Conservation (phyloP, 2,888 invertebrate species). For the Cotesia congregata region DNA sequence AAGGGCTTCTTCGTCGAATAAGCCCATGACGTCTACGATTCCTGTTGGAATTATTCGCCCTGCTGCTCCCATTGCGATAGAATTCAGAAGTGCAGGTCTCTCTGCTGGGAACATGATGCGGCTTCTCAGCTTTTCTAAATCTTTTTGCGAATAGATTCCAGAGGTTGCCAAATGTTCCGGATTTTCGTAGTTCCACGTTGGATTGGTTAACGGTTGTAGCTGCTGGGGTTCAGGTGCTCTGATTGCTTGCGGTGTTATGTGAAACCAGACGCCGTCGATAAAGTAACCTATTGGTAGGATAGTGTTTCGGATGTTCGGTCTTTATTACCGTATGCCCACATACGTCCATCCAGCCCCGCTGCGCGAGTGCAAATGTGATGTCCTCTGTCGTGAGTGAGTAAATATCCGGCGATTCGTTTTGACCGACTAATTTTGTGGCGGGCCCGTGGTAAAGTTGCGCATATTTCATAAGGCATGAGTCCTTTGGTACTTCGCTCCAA, state of each 20-base stretch:
- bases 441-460: neutral
- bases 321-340: neutral
- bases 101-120: slow-evolving; percentile 42
- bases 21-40: neutral
- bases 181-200: slow-evolving; percentile 30
- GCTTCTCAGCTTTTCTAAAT: slow-evolving; percentile 31
- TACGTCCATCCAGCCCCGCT: neutral
- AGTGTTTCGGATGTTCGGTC: neutral
- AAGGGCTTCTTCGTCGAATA: slow-evolving; percentile 16
- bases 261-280: slow-evolving; percentile 30
- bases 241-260: slow-evolving; percentile 27
- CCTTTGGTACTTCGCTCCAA: neutral
- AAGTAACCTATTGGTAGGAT: slow-evolving; percentile 32
- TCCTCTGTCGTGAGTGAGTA: neutral
- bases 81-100: slow-evolving; percentile 34
- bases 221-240: slow-evolving; percentile 20
- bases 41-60: neutral
- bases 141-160: slow-evolving; percentile 34
- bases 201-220: slow-evolving; percentile 24
- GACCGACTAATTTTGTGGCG: too few relatives aligned
- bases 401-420: too few relatives aligned
- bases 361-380: neutral
- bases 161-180: slow-evolving; percentile 26
- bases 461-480: neutral
- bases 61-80: slow-evolving; percentile 8